Conservation (phyloP, 2,888 invertebrate genomes). For the Himalopsyche anomala region DNA sequence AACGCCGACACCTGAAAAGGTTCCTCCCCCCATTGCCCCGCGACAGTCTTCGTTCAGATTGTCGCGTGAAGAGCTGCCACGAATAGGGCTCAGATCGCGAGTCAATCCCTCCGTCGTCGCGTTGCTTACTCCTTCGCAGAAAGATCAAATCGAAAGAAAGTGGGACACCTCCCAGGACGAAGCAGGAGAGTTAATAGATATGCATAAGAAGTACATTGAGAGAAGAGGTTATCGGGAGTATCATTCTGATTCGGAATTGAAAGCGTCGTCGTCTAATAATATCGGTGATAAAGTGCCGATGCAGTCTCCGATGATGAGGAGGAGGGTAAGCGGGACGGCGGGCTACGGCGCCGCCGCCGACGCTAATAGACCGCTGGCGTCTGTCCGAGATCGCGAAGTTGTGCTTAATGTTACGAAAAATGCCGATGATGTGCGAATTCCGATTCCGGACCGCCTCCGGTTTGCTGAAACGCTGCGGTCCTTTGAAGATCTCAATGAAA, state of each 20-base stretch:
- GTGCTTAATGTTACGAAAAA: slow-evolving; percentile 66
- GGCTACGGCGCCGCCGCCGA: slow-evolving; percentile 66
- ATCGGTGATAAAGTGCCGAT: slow-evolving; percentile 64
- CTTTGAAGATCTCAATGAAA: slow-evolving; percentile 63
- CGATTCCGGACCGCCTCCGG: slow-evolving; percentile 56
- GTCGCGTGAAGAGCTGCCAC: slow-evolving; percentile 72
- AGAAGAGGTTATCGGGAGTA: slow-evolving; percentile 78
- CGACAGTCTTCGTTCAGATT: slow-evolving; percentile 74
- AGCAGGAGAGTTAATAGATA: slow-evolving; percentile 81
- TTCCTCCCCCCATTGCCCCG: slow-evolving; percentile 72
- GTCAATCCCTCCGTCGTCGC: slow-evolving; percentile 79
- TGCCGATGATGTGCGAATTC: slow-evolving; percentile 51
- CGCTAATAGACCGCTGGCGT: slow-evolving; percentile 78
- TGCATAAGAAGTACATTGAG: slow-evolving; percentile 83
- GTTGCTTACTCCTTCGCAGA: slow-evolving; percentile 86
- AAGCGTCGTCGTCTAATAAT: slow-evolving; percentile 65
- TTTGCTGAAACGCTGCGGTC: slow-evolving; percentile 65
- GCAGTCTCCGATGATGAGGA: slow-evolving; percentile 51
- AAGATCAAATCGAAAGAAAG: slow-evolving; percentile 77
- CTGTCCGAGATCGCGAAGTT: slow-evolving; percentile 77
- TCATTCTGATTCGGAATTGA: slow-evolving; percentile 65
- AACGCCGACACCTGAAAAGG: slow-evolving; percentile 64
- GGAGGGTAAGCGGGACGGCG: slow-evolving; percentile 51
- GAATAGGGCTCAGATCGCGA: slow-evolving; percentile 80
- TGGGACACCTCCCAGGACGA: slow-evolving; percentile 74